Conservation (phyloP, 1,140 invertebrate genomes). For the Thaumetopoea pityocampa region DNA sequence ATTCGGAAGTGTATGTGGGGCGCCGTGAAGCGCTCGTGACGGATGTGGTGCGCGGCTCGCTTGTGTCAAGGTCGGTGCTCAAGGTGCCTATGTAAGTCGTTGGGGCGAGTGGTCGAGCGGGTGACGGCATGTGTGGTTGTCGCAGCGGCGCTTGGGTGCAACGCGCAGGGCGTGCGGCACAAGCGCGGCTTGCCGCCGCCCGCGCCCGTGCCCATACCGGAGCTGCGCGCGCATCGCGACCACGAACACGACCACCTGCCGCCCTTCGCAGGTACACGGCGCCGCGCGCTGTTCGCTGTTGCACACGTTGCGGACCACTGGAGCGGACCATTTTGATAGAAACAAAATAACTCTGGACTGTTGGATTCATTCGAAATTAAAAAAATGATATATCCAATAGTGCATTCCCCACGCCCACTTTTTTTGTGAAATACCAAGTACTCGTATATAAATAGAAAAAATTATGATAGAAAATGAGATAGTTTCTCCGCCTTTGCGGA, state of each 20-base stretch:
- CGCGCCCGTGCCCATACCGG: constrained; percentile 85
- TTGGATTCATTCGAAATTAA: too few species aligned
- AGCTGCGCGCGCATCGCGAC: constrained; percentile 89
- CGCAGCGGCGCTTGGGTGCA: constrained; percentile 78
- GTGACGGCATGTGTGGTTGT: constrained; percentile 27
- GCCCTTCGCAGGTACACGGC: constrained; percentile 64
- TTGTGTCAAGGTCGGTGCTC: too few species aligned
- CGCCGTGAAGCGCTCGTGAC: constrained; percentile 10
- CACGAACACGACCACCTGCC: constrained; percentile 78
- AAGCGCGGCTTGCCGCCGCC: constrained; percentile 87
- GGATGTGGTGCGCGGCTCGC: constrained; percentile 18
- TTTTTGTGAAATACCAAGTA: too few species aligned
- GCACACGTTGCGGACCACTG: not conserved
- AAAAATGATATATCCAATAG: too few species aligned
- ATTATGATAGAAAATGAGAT: too few species aligned
- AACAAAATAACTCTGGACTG: too few species aligned
- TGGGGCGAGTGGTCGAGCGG: constrained; percentile 7
- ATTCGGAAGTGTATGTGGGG: too few species aligned
- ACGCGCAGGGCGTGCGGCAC: constrained; percentile 90
- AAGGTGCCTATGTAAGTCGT: constrained; percentile 16
- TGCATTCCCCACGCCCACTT: too few species aligned
- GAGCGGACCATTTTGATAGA: too few species aligned
- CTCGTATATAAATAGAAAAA: too few species aligned
- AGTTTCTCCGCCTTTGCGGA: too few species aligned
- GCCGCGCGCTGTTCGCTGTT: not conserved